A percentile compares a stretch with the other conserved stretches of the same genome.
Evolutionary conservation across 23 tunicate species (phyloP).

Genomic region (Phallusia fumigata): DNA sequence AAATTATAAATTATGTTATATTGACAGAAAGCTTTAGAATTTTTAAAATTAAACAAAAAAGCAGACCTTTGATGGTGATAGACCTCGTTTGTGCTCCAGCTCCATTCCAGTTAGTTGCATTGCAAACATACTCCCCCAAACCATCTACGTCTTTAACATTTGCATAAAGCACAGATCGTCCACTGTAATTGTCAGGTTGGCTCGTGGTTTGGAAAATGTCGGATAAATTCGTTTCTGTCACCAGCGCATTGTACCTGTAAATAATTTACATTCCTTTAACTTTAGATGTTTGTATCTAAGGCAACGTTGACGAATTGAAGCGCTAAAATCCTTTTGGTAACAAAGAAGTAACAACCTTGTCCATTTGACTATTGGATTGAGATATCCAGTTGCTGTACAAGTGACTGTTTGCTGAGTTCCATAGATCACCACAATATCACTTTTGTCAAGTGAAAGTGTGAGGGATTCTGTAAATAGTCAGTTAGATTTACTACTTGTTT

Average conservation of each 20-base stretch:
- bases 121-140: neutral
- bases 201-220: too few relatives aligned
- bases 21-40: too few relatives aligned
- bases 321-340: too few relatives aligned
- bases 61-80: neutral
- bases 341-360: neutral
- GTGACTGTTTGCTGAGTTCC: neutral
- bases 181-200: neutral
- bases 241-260: too few relatives aligned
- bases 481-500: too few relatives aligned
- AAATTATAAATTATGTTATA: too few relatives aligned
- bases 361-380: neutral
- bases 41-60: neutral
- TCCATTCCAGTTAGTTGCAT: neutral
- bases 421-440: neutral
- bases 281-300: too few relatives aligned
- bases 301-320: too few relatives aligned
- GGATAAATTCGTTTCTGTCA: too few relatives aligned
- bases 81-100: neutral
- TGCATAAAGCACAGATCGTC: neutral
- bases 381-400: neutral
- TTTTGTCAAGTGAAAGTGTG: neutral
- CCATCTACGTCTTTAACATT: neutral
- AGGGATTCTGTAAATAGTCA: neutral
- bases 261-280: too few relatives aligned